Base-by-base conservation (phyloP, 2,113 vertebrate species). In the Struthidea cinerea region DNA sequence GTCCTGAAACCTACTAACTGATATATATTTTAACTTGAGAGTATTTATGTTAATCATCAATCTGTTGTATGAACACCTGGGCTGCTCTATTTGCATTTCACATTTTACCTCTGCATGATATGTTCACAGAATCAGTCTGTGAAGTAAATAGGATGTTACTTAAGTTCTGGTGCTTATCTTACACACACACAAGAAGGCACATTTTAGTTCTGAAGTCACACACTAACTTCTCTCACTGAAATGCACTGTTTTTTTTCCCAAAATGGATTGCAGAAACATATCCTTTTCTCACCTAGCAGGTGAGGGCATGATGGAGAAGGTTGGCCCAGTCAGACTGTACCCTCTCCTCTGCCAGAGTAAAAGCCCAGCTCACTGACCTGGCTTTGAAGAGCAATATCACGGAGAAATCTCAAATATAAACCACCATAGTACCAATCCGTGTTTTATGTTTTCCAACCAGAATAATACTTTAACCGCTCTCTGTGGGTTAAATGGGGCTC, bases 231-330 rank as follows among this genome's bases (percentile, higher is more conserved):
- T 77, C 59, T 55, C 35, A 35, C 18, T 61, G 59, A 88, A 83
- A 27, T 0, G 0, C 42, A 24, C 7, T 24, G 46, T 1, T 11
- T 85, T 90, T 75, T 14, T 61, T 41, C 23, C 39, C 28, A 10
- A 83, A 61, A 47, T 16, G 9, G 7, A 18, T 47, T 4, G 2
- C 42, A 57, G 22, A 35, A 82, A 21, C 2, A 3, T 14, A 11
- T 21, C 12, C 35, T 53, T 59, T 60, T 47, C n/a, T 76, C 47
- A 55, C 17, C 22, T 19, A 35, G 20, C n/a, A 21, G 39, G 9
- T 0, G 1, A 28, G 39, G 14, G 6, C 2, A 7, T 1, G 7
- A 12, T 12, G 11, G n/a, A 2, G 8, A 28, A 24, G 35, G 10
- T 8, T 4, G 13, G 8, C 26, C 23, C 5, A 2, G 16, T 17